These are phyloP conservation scores for Lutraria lutraria DNA, from an alignment of 2,888 invertebrate genomes.

Conservation along the genomic window DNA sequence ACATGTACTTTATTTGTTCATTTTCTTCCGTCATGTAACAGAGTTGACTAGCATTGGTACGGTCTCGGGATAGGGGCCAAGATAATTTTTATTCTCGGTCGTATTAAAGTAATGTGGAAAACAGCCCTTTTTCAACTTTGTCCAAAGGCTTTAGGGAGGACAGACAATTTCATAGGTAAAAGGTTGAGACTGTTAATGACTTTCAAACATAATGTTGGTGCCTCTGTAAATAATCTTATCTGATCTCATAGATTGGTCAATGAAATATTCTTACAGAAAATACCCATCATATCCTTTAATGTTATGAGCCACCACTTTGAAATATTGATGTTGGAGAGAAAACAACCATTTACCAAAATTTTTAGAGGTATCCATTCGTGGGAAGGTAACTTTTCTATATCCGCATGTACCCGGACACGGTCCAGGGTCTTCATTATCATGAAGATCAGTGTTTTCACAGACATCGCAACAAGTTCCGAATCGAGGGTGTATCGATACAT, in stretches of 20 bases:
- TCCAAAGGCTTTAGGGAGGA: no score
- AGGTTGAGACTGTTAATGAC: no score
- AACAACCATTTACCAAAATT: constrained; percentile 62
- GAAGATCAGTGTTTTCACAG: constrained; percentile 47
- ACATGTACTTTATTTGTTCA: constrained; percentile 72
- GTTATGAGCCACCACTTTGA: no score
- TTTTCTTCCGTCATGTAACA: constrained; percentile 56
- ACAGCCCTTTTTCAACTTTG: no score
- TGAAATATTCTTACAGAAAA: constrained; percentile 60
- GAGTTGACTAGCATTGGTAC: constrained; percentile 75
- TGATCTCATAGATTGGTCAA: constrained; percentile 51
- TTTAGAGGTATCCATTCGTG: constrained; percentile 45
- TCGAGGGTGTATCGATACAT: constrained; percentile 17
- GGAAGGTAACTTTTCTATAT: constrained; percentile 54
- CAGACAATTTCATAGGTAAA: no score
- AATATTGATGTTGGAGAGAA: constrained; percentile 43
- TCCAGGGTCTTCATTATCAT: constrained; percentile 47
- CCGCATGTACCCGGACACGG: constrained; percentile 60
- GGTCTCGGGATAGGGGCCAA: constrained; percentile 78
- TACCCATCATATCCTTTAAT: no score
- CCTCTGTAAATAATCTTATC: constrained; percentile 33
- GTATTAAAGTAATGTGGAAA: no score
- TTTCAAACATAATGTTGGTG: not conserved
- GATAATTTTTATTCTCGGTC: no score
- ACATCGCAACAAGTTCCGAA: constrained; percentile 45